These are phyloP conservation scores for Troides aeacus DNA, from an alignment of 2,888 invertebrate species.

Conservation along the genomic window DNA sequence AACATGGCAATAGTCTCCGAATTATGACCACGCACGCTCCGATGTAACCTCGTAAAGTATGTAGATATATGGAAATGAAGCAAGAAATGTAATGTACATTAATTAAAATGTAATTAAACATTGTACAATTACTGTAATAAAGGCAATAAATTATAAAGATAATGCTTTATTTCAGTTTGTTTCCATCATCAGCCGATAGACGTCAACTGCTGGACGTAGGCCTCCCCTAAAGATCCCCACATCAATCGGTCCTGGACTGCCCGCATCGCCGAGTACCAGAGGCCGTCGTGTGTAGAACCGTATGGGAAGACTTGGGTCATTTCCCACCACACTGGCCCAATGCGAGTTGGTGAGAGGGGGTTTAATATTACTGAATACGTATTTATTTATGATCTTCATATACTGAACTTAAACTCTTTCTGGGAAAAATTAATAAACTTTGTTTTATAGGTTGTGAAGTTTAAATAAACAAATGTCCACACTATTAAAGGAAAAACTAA, in stretches of 20 bases:
- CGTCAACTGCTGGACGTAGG: too few species aligned
- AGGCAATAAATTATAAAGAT: background rate
- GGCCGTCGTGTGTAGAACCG: too few species aligned
- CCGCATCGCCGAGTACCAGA: too few species aligned
- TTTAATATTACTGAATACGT: too few species aligned
- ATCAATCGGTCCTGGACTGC: too few species aligned
- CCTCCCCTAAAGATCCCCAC: too few species aligned
- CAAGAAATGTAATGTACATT: background rate
- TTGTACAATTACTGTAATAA: background rate
- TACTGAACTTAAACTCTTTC: background rate
- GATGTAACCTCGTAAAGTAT: constrained; percentile 11
- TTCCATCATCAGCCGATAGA: too few species aligned
- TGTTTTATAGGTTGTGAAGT: background rate
- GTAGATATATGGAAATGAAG: background rate
- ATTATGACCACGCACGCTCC: constrained; percentile 20
- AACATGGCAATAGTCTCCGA: constrained; percentile 9
- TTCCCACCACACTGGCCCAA: too few species aligned
- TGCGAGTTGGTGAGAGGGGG: too few species aligned
- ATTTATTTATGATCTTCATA: too few species aligned
- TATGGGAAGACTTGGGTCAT: too few species aligned
- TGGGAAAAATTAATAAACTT: background rate
- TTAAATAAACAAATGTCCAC: background rate
- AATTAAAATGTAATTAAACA: constrained; percentile 1
- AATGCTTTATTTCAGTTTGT: background rate
- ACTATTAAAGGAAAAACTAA: background rate